Conservation (phyloP, 2,113 vertebrate genomes). For the Brienomyrus longianalis region DNA sequence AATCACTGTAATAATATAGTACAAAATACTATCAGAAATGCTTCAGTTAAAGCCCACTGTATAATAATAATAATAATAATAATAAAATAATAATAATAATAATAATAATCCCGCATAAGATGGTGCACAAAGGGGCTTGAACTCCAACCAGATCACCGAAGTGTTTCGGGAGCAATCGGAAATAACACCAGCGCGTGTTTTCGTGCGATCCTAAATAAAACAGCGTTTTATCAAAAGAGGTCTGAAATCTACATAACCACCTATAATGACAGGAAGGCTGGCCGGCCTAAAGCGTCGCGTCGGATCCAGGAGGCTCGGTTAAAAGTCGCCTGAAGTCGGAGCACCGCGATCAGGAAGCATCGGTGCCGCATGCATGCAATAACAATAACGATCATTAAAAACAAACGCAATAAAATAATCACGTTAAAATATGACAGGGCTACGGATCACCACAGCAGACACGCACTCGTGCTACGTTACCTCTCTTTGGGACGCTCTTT, state of each 20-base stretch:
- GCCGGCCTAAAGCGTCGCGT: background rate
- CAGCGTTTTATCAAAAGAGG: background rate
- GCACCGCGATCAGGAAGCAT: background rate
- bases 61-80: background rate
- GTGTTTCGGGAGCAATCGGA: background rate
- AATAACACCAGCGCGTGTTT: background rate
- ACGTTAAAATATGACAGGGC: background rate
- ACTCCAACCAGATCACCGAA: background rate
- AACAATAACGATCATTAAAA: background rate
- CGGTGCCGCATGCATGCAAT: background rate
- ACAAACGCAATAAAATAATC: background rate
- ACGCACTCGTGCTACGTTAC: conserved; percentile 24
- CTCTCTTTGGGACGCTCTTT: conserved; percentile 52
- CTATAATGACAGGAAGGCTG: background rate
- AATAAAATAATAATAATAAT: background rate
- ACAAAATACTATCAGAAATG: background rate
- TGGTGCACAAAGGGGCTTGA: background rate
- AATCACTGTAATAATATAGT: background rate
- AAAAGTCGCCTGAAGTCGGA: background rate
- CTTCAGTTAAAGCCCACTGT: background rate
- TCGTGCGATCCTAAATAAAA: background rate
- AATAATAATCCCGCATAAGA: background rate
- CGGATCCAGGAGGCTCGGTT: background rate
- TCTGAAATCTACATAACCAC: background rate
- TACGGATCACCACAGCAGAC: background rate